Base-by-base conservation (phyloP, 2,797 vertebrate genomes). In the Gallinago stenura region DNA sequence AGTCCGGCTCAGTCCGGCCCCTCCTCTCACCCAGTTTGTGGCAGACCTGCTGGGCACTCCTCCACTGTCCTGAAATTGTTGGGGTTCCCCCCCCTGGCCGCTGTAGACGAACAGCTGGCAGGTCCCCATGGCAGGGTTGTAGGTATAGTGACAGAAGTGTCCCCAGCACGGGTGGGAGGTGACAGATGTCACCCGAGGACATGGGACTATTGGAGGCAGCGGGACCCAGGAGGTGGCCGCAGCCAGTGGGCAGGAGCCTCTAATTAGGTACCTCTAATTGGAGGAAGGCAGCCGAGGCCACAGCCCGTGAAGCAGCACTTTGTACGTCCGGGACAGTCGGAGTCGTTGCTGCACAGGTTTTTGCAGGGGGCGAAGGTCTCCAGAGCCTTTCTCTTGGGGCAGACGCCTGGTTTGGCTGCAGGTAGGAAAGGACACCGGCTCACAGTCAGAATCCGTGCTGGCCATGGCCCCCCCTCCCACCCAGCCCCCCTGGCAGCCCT, bases 261-360 rank as follows among this genome's bases (percentile, higher is more conserved):
- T 39, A 39, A 39, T 39, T 39, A 39, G 39, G 50, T 10, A 25
- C 17, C 25, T 24, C 15, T 18, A 10, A 1, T 5, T 0, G 43
- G 80, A 13, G 30, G 9, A 9, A 88, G 95, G 84, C 98, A 98
- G 69, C 96, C 33, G 4, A 96, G 97, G 10, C 98, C 95, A 48
- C 98, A 98, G 64, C 98, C 98, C 7, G 98, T 98, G 84, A 61
- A 61, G 96, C 98, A 99, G 97, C 98, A 98, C 93, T 98, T 99
- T 51, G 97, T 17, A 3, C 41, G 7, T 3, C 8, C 12, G 3
- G 96, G 96, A 62, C 98, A 99, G 45, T 98, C 80, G 2, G 58
- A 92, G 97, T 99, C 98, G 2, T 97, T 51, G 1, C 8, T 57
- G 91, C 98, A 99, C 48, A 82, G 93, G 48, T 95, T 97, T 1